A percentile compares a stretch with the other conserved stretches of the same genome.
Evolutionary conservation across 2,113 vertebrate genomes (phyloP).

Genomic region (Mesocricetus auratus): DNA sequence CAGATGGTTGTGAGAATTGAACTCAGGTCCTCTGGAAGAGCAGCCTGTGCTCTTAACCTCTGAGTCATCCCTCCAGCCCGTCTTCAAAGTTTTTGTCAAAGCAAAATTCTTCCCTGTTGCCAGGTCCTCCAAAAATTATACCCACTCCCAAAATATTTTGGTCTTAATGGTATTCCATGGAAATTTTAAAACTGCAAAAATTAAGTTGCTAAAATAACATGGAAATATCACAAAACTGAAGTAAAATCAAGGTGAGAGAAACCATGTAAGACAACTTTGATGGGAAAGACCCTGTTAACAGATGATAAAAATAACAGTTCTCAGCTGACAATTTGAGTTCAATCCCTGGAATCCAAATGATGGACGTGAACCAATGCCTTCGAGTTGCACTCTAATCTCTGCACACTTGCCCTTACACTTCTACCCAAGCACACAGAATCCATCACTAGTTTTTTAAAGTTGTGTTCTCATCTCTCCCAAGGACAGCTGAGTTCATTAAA

Average conservation of each 20-base stretch:
- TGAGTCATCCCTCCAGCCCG: background rate
- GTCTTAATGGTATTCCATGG: slow-evolving; percentile 21
- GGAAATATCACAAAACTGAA: slow-evolving; percentile 7
- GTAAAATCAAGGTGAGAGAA: slow-evolving; percentile 24
- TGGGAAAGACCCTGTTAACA: background rate
- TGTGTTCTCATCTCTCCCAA: background rate
- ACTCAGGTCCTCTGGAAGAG: background rate
- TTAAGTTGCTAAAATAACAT: slow-evolving; percentile 13
- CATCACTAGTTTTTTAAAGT: background rate
- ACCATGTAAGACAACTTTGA: slow-evolving; percentile 27
- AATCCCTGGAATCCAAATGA: background rate
- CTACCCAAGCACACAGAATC: background rate
- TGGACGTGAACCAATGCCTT: too few species aligned
- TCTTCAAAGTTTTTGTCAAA: background rate
- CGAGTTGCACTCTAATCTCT: background rate
- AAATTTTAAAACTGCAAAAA: slow-evolving; percentile 20
- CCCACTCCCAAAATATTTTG: background rate
- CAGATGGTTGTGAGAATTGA: background rate
- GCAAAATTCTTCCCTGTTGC: background rate
- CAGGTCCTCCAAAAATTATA: slow-evolving; percentile 19
- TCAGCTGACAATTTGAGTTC: background rate
- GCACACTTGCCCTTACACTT: too few species aligned
- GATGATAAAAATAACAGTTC: background rate
- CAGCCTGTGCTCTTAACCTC: background rate
- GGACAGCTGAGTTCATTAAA: background rate